Conservation (phyloP, 1,140 invertebrate genomes). For the Nixonia krombeini region DNA sequence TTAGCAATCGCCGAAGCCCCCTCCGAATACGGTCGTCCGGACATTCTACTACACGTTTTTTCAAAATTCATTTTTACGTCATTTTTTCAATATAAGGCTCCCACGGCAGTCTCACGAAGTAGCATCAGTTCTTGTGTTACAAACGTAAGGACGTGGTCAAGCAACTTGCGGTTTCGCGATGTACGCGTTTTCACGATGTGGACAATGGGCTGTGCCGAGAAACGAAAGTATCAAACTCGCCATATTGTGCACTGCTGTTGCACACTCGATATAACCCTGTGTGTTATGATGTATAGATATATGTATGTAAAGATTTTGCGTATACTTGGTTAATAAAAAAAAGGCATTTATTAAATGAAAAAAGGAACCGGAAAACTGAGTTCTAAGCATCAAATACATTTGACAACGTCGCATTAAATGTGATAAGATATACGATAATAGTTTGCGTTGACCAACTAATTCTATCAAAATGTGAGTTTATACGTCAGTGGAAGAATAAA, state of each 20-base stretch:
- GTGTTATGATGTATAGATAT: slow-evolving; percentile 4
- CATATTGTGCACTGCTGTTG: too few species aligned
- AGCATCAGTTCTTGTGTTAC: slow-evolving; percentile 55
- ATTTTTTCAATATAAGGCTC: slow-evolving; percentile 53
- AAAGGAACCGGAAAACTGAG: too few species aligned
- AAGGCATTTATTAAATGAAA: too few species aligned
- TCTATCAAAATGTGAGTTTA: too few species aligned
- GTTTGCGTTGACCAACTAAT: too few species aligned
- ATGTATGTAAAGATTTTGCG: neutral
- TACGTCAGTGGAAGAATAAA: too few species aligned
- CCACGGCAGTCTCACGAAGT: slow-evolving; percentile 58
- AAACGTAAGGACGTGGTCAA: slow-evolving; percentile 21
- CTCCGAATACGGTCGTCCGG: slow-evolving; percentile 16
- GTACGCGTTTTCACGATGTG: neutral
- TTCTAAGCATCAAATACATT: too few species aligned
- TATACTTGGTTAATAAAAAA: slow-evolving; percentile 11
- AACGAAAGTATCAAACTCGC: neutral
- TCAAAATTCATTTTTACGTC: slow-evolving; percentile 32
- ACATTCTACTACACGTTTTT: slow-evolving; percentile 19
- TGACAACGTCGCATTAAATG: too few species aligned
- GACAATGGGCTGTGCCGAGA: too few species aligned
- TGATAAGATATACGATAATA: too few species aligned
- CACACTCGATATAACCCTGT: too few species aligned
- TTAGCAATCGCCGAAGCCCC: slow-evolving; percentile 10
- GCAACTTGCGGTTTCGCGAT: neutral